Percentiles rank a stretch among this genome's conserved stretches.
phyloP scores from a whole-genome alignment of 2,888 invertebrate genomes.

The Athrips mouffetella region DNA sequence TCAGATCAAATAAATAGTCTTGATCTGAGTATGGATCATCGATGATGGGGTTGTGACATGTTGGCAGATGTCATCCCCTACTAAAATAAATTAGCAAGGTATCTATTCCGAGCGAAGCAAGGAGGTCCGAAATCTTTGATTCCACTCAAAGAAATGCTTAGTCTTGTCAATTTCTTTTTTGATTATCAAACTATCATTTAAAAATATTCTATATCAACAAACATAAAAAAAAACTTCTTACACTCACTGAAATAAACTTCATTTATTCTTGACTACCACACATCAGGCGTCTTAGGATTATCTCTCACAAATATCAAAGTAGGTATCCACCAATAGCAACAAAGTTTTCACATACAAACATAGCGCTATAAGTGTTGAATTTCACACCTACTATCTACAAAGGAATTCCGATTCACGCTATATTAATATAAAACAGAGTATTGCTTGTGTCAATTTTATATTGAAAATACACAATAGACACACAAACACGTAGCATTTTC shows the following conservation, averaged over 20 bases:
- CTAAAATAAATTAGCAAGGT: no score
- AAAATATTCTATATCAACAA: background rate
- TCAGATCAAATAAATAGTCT: background rate
- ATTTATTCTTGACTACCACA: background rate
- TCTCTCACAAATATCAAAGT: slow-evolving; percentile 24
- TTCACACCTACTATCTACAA: slow-evolving; percentile 25
- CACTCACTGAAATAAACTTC: no score
- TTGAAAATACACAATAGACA: slow-evolving; percentile 30
- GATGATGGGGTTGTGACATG: no score
- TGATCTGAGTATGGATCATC: background rate
- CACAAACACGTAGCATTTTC: slow-evolving; percentile 28
- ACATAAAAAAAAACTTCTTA: background rate
- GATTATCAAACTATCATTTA: no score
- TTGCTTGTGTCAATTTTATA: slow-evolving; percentile 18
- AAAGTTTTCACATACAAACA: slow-evolving; percentile 43
- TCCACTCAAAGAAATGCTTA: no score
- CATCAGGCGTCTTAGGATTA: slow-evolving; percentile 6
- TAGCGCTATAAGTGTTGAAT: slow-evolving; percentile 62
- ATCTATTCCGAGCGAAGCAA: no score
- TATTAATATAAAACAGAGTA: slow-evolving; percentile 18
- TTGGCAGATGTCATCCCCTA: no score
- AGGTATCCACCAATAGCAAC: slow-evolving; percentile 58
- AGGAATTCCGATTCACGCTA: slow-evolving; percentile 23
- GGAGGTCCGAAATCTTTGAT: no score
- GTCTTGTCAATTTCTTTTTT: no score